Conservation (phyloP, 2,888 invertebrate species). For the Leucozona laternaria region DNA sequence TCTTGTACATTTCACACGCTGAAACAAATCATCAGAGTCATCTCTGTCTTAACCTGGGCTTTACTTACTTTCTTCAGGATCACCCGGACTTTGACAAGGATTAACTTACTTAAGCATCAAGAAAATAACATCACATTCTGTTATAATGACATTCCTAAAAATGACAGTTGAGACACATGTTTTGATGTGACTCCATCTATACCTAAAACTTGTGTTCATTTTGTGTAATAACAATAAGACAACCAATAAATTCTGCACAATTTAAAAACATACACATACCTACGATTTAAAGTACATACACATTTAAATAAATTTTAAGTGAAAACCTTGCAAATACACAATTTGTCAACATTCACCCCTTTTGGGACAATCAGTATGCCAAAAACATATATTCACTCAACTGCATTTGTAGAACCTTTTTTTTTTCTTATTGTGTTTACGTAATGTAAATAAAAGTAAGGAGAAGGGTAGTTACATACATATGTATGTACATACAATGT, state of each 20-base stretch:
- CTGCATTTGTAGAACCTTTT: conserved; percentile 20
- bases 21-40: too few species aligned
- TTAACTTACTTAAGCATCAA: too few species aligned
- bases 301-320: conserved; percentile 11
- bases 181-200: not conserved
- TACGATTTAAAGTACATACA: not conserved
- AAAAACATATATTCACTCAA: conserved; percentile 26
- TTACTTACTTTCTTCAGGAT: too few species aligned
- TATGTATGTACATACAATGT: conserved; percentile 2
- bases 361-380: conserved; percentile 1
- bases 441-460: conserved; percentile 62
- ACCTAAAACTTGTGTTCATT: not conserved
- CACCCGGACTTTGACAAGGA: too few species aligned
- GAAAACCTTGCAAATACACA: conserved; percentile 5
- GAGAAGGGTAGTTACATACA: conserved; percentile 6
- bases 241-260: not conserved
- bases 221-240: not conserved
- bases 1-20: too few species aligned
- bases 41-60: too few species aligned
- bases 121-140: too few species aligned
- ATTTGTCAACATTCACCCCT: conserved; percentile 18
- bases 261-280: not conserved
- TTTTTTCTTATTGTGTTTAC: conserved; percentile 41
- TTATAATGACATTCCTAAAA: not conserved
- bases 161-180: not conserved